Base-by-base conservation (phyloP, 2,797 vertebrate genomes). In the Gallinago stenura region DNA sequence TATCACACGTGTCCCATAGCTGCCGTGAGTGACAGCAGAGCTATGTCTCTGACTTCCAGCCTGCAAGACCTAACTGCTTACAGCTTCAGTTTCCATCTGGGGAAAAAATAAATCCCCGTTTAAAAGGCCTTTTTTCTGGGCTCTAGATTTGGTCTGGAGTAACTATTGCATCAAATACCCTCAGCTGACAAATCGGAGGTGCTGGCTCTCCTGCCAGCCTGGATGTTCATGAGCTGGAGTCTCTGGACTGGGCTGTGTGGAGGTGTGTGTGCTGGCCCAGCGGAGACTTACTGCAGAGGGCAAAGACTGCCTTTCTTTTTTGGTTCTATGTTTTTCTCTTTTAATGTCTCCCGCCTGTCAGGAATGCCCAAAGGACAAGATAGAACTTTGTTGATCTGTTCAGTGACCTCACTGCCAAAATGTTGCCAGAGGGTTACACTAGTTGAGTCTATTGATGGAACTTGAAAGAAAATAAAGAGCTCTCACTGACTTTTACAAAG, bases 201-300 rank as follows among this genome's bases (percentile, higher is more conserved):
- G 43, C 22, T 73, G 58, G 28, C 10, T 90, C 19, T 75, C 9
- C 58, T 66, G 48, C n/a, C 25, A 37, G 35, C 28, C 33, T 33
- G 0, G 0, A 31, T 0, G 1, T 39, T 53, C 2, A 0, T 3
- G 2, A 33, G 2, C 48, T 50, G 10, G n/a, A 26, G 26, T 51
- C 12, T n/a, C 24, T 14, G 4, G 6, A 1, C 11, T 3, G 16
- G 22, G 1, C 31, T 56, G 5, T 0, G 2, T 15, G 35, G 17
- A 60, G 45, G 9, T 24, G 21, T 26, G 45, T 48, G 46, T 31
- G 35, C 56, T 79, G 66, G 45, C 51, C 28, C 19, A 60, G 69
- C 17, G 35, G 6, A 61, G 41, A 6, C 50, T 66, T 53, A 9
- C 35, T 64, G 25, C 14, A 30, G n/a, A 48, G 12, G 3, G 4